These are phyloP conservation scores for Drosophila macrospina DNA, from an alignment of 2,888 invertebrate species.

Conservation along the genomic window DNA sequence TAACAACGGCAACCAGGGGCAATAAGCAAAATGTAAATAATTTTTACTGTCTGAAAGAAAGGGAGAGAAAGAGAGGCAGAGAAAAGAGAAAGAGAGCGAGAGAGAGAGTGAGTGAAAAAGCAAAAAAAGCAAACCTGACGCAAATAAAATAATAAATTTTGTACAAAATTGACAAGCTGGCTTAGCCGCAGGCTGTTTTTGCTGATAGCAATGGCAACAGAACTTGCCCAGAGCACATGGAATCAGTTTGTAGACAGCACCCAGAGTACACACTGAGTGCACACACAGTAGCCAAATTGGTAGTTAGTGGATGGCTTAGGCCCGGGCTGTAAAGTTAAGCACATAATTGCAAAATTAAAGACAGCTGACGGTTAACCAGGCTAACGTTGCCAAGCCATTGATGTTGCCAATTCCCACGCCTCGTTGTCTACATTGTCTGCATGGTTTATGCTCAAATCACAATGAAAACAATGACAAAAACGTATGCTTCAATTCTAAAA, in stretches of 20 bases:
- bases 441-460: constrained; percentile 57
- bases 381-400: constrained; percentile 21
- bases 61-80: not conserved
- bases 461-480: constrained; percentile 62
- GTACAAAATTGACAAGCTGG: constrained; percentile 79
- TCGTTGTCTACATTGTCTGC: constrained; percentile 25
- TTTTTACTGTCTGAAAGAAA: constrained; percentile 50
- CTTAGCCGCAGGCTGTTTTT: constrained; percentile 71
- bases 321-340: constrained; percentile 74
- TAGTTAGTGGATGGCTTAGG: constrained; percentile 70
- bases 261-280: constrained; percentile 7
- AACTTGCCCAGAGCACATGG: constrained; percentile 44
- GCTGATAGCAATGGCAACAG: constrained; percentile 44
- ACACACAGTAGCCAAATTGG: constrained; percentile 75
- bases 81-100: not conserved
- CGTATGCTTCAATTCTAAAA: constrained; percentile 70
- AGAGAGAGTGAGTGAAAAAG: constrained; percentile 3
- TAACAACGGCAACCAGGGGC: constrained; percentile 42
- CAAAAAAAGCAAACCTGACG: constrained; percentile 63
- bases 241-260: constrained; percentile 42
- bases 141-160: constrained; percentile 82
- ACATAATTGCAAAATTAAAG: constrained; percentile 80
- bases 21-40: constrained; percentile 81
- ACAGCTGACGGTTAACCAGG: constrained; percentile 35
- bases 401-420: constrained; percentile 54